Evolutionary conservation across 2,113 vertebrate species (phyloP), one percentile per base, ranked within the genome.

Genomic region (Cyprinodon variegatus): DNA sequence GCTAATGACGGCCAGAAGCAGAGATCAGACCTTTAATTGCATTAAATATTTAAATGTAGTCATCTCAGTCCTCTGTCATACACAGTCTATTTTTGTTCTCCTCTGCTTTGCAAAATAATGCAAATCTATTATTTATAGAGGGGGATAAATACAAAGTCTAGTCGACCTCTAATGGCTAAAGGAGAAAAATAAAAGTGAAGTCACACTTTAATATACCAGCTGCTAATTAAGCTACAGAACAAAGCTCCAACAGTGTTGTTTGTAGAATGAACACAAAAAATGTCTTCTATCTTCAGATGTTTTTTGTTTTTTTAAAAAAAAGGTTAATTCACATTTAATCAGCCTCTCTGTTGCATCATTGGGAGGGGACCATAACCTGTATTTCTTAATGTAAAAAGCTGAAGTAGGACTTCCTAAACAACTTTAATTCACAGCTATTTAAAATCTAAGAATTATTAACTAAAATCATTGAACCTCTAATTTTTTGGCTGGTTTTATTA

Each of bases 191-290:
- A 74, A 81, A 66, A 75, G 41, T 20, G 78, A 77, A 90, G 89
- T 90, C 87, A 83, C 81, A 88, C 89, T 91, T 89, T 37, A 77
- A 45, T 91, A 84, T 85, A 43, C 72, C 81, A 79, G 79, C 65
- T 66, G 74, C 74, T 85, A 88, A 90, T 82, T 87, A 84, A 76
- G 69, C 36, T 20, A 14, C 77, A 22, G 37, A 22, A 70, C 65
- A 65, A 65, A 71, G 73, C 65, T 70, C 68, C 79, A 79, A 74
- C 86, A 70, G 45, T 68, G 71, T 80, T 81, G 85, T 88, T 87
- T 88, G 82, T 72, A 74, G 53, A 86, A 80, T 71, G 68, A 67
- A 71, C 76, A 83, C 83, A 60, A 29, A 68, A 29, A 29, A 29
- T 29, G 29, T 29, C 29, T 29, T 29, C 29, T 29, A 29, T 29